Evolutionary conservation across 2,797 vertebrate genomes (phyloP), one percentile per base, ranked within the genome.

Genomic region (Hydrolagus colliei): DNA sequence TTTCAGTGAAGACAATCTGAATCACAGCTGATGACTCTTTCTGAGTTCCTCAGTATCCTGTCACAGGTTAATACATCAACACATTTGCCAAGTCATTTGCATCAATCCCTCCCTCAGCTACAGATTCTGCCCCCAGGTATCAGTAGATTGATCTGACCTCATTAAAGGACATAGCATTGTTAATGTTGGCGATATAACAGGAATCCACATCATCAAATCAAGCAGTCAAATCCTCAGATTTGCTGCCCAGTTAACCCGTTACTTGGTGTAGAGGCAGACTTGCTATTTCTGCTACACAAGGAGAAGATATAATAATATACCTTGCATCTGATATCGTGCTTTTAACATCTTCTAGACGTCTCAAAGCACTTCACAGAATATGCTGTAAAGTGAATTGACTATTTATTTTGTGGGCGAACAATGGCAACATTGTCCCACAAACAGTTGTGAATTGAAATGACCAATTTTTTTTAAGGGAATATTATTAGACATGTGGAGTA

Each of bases 131-230:
- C 11, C 75, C 4, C 76, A 59, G 41, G 13, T 76, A 76, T 61
- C 52, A 79, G 77, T 27, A 27, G 11, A 63, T 59, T 77, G 20
- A 77, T 61, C 75, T 77, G 18, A 20, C 41, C 3, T 76, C 41
- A 77, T 61, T 77, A 77, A 59, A 77, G 52, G 20, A n/a, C 41
- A 61, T 20, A 77, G 75, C 59, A 77, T 59, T 77, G 74, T 76
- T 76, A 52, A 76, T 18, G 16, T 10, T 59, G 16, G 41, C 59
- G 18, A 9, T 61, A n/a, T 4, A 77, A 6, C 18, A 76, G 8
- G 61, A 77, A 61, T 59, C 61, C 75, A 61, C 16, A 61, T 20
- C 18, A 12, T 61, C 16, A 77, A 18, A 1, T 77, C 8, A 52
- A 52, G 3, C 52, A 59, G 52, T 20, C 41, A n/a, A 41, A 77